phyloP scores from a whole-genome alignment of 2,113 vertebrate species.

The Danionella cerebrum region DNA sequence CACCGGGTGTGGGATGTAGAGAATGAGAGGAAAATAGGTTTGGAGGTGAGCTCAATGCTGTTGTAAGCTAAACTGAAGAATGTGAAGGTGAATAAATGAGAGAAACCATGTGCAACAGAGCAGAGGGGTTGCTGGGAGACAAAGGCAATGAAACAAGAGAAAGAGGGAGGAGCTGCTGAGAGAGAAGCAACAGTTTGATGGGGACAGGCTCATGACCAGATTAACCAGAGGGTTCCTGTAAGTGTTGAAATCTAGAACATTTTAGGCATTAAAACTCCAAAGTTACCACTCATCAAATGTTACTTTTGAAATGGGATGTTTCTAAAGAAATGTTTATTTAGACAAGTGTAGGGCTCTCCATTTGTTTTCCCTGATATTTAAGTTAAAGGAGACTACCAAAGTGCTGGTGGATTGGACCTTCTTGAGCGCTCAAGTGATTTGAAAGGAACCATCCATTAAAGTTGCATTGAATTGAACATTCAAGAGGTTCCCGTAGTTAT shows the following conservation, averaged over 20 bases:
- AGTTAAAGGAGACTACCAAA: too few relatives aligned
- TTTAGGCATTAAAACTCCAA: too few relatives aligned
- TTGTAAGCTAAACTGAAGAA: not conserved
- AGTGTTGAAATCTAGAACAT: too few relatives aligned
- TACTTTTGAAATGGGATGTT: not conserved
- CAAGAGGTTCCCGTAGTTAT: not conserved
- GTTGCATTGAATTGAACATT: not conserved
- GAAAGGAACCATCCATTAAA: not conserved
- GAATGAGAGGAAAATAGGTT: not conserved
- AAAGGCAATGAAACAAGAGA: conserved; percentile 36
- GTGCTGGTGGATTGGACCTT: too few relatives aligned
- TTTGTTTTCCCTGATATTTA: too few relatives aligned
- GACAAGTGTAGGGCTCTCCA: too few relatives aligned
- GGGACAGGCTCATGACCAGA: not conserved
- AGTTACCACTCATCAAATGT: not conserved
- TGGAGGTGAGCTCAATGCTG: not conserved
- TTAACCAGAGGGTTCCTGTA: too few relatives aligned
- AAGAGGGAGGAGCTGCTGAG: not conserved
- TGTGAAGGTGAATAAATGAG: not conserved
- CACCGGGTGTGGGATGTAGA: not conserved
- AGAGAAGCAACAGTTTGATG: not conserved
- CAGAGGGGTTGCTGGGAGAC: conserved; percentile 56
- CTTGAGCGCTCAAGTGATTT: too few relatives aligned
- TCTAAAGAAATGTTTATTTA: not conserved
- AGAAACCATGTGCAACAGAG: conserved; percentile 13